Conservation (phyloP, 2,888 invertebrate species). For the Orchestes rusci region DNA sequence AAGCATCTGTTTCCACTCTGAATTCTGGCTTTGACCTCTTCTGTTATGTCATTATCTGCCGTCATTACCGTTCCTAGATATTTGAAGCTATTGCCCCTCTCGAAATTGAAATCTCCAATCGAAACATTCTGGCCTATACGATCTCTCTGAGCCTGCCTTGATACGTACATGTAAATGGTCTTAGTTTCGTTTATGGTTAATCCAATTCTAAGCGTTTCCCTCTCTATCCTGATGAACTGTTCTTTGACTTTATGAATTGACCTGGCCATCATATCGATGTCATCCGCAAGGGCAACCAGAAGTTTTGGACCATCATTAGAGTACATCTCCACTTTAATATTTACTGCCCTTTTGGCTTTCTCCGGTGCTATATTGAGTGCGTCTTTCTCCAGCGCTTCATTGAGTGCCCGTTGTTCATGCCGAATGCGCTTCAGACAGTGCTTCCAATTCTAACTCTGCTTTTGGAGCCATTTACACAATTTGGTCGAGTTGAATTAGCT, state of each 20-base stretch:
- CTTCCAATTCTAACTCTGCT: conserved; percentile 8
- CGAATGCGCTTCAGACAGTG: conserved; percentile 1
- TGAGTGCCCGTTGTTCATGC: no score
- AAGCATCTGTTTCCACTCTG: no score
- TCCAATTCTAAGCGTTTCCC: conserved; percentile 2
- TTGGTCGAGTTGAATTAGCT: conserved; percentile 8
- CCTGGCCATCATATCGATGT: conserved; percentile 4
- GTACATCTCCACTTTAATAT: background rate
- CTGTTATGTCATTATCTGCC: no score
- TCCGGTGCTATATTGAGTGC: background rate
- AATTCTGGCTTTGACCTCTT: no score
- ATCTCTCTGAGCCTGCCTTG: background rate
- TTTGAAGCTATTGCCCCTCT: conserved; percentile 4
- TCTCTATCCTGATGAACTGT: conserved; percentile 1
- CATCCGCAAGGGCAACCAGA: conserved; percentile 7
- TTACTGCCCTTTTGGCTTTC: background rate
- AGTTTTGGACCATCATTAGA: conserved; percentile 4
- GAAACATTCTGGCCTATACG: conserved; percentile 10
- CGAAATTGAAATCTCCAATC: conserved; percentile 8
- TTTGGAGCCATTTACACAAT: conserved; percentile 9
- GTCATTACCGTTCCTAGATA: conserved; percentile 6
- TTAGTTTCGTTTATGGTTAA: conserved; percentile 6
- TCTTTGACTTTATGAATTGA: background rate
- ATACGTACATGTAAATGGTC: conserved; percentile 6
- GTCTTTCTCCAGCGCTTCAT: background rate